Conservation (phyloP, 2,888 invertebrate genomes). For the Mycalesis mineus region DNA sequence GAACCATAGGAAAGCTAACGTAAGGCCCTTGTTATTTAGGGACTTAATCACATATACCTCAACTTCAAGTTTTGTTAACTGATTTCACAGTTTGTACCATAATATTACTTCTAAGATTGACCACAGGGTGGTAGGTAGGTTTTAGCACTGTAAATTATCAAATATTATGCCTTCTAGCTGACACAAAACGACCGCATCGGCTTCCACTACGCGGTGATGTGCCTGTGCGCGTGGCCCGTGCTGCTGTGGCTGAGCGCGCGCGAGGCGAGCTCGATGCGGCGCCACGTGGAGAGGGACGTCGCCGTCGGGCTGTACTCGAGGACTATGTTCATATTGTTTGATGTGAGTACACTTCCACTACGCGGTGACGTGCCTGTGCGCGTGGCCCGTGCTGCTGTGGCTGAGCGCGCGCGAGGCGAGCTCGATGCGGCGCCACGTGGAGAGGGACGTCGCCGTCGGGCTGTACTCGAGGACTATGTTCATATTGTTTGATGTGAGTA, state of each 20-base stretch:
- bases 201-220: constrained; percentile 91
- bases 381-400: no score
- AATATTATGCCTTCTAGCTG: constrained; percentile 53
- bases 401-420: no score
- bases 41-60: no score
- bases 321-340: constrained; percentile 86
- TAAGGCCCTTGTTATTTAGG: no score
- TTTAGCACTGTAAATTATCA: no score
- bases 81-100: no score
- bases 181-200: constrained; percentile 88
- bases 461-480: constrained; percentile 74
- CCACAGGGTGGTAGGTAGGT: no score
- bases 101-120: no score
- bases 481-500: constrained; percentile 10
- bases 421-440: no score
- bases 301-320: constrained; percentile 88
- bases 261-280: constrained; percentile 77
- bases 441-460: no score
- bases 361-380: constrained; percentile 43
- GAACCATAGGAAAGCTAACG: no score
- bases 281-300: constrained; percentile 87
- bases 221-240: constrained; percentile 87
- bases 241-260: constrained; percentile 80
- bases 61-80: no score
- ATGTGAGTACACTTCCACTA: constrained; percentile 74